A percentile compares a stretch with the other conserved stretches of the same genome.
Evolutionary conservation across 2,888 invertebrate genomes (phyloP).

Genomic region (Heliconius ismenius): DNA sequence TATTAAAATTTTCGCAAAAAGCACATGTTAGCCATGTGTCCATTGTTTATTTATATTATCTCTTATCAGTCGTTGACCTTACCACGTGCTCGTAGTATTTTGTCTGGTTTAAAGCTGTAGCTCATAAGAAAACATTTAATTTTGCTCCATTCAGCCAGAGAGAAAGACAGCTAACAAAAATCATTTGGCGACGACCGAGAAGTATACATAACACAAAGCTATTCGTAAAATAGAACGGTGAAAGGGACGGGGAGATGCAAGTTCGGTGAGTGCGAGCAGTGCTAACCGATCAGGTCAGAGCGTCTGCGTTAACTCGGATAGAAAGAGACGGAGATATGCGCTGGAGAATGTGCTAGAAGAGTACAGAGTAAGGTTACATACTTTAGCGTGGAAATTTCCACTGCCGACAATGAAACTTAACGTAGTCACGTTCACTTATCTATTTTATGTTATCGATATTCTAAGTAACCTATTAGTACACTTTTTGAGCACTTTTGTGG

Average conservation of each 20-base stretch:
- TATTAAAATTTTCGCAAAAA: conserved; percentile 12
- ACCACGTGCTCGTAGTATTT: conserved; percentile 78
- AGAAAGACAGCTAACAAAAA: conserved; percentile 81
- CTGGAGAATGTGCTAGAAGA: conserved; percentile 56
- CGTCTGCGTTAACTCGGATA: conserved; percentile 72
- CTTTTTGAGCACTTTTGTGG: background rate
- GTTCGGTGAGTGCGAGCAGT: conserved; percentile 59
- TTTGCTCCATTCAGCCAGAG: conserved; percentile 80
- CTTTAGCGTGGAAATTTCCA: conserved; percentile 81
- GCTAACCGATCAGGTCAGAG: conserved; percentile 71
- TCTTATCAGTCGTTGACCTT: conserved; percentile 78
- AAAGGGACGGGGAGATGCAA: conserved; percentile 65
- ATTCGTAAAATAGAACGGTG: conserved; percentile 80
- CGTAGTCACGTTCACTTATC: conserved; percentile 60
- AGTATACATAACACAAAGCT: conserved; percentile 82
- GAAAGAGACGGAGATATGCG: conserved; percentile 62
- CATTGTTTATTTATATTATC: conserved; percentile 76
- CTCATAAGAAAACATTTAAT: conserved; percentile 75
- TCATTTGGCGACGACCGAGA: conserved; percentile 80
- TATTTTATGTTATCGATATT: conserved; percentile 45
- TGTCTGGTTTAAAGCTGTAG: conserved; percentile 81
- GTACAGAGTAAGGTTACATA: conserved; percentile 73
- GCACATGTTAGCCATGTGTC: conserved; percentile 42
- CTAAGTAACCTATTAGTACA: conserved; percentile 22
- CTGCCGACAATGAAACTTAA: conserved; percentile 80